These are phyloP conservation scores for Salvator merianae DNA, from an alignment of 2,113 vertebrate genomes.

Conservation along the genomic window DNA sequence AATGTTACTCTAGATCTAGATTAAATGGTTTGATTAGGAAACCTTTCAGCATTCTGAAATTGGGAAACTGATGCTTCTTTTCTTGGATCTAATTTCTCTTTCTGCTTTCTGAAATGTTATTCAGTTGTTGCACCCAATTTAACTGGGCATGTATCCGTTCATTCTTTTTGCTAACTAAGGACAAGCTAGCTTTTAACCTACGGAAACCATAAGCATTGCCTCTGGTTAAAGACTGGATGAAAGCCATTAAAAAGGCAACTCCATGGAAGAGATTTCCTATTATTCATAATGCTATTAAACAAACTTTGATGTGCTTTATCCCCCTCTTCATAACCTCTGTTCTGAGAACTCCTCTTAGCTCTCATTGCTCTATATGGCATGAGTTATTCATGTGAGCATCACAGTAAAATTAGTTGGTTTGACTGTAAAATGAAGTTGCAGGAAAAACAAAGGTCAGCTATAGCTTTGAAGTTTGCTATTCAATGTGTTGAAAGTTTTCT, in stretches of 20 bases:
- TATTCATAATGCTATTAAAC: constrained; percentile 32
- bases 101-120: constrained; percentile 35
- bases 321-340: constrained; percentile 1
- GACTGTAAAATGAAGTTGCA: constrained; percentile 51
- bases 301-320: constrained; percentile 41
- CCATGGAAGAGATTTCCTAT: constrained; percentile 29
- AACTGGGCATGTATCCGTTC: constrained; percentile 17
- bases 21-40: constrained; percentile 25
- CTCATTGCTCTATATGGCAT: constrained; percentile 28
- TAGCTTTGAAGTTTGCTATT: constrained; percentile 47
- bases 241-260: constrained; percentile 33
- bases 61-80: constrained; percentile 11
- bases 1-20: constrained; percentile 7
- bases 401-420: constrained; percentile 48
- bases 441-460: constrained; percentile 21
- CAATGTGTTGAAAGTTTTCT: constrained; percentile 18
- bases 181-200: constrained; percentile 38
- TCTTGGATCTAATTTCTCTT: constrained; percentile 12
- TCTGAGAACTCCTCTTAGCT: constrained; percentile 43
- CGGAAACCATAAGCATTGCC: constrained; percentile 34
- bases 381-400: constrained; percentile 36
- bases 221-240: constrained; percentile 40
- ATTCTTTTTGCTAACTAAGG: constrained; percentile 26
- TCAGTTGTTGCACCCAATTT: constrained; percentile 32
- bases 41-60: constrained; percentile 17